phyloP scores from a whole-genome alignment of 2,113 vertebrate species.

The Brachyistius frenatus region DNA sequence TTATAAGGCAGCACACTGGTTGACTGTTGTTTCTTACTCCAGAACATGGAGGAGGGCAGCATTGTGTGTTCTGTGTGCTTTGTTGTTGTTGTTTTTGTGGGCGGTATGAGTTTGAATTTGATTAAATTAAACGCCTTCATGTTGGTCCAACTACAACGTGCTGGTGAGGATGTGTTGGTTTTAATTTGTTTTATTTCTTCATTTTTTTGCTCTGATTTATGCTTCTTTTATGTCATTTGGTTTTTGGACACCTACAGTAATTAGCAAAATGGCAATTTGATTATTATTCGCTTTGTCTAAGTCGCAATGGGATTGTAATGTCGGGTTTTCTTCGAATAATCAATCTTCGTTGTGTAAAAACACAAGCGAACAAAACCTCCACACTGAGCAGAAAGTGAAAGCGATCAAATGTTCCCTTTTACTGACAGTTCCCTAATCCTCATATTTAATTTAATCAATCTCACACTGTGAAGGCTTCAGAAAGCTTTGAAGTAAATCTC shows the following conservation, averaged over 20 bases:
- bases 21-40: too few species aligned
- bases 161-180: too few species aligned
- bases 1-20: too few species aligned
- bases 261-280: conserved; percentile 47
- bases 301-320: conserved; percentile 20
- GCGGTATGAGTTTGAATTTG: too few species aligned
- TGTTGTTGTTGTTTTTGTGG: too few species aligned
- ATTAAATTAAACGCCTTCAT: too few species aligned
- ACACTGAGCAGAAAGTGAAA: conserved; percentile 16
- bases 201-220: not conserved
- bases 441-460: conserved; percentile 23
- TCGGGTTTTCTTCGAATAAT: conserved; percentile 12
- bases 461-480: conserved; percentile 17
- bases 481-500: conserved; percentile 7
- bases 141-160: too few species aligned
- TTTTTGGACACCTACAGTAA: conserved; percentile 25
- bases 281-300: conserved; percentile 7
- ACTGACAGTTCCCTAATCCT: conserved; percentile 18
- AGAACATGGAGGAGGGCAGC: too few species aligned
- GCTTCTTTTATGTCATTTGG: conserved; percentile 7
- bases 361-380: conserved; percentile 4
- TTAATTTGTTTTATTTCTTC: conserved; percentile 23
- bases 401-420: conserved; percentile 11
- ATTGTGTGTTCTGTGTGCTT: too few species aligned
- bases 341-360: conserved; percentile 28